Base-by-base conservation (phyloP, 1,140 invertebrate species). In the Caerostris extrusa region DNA sequence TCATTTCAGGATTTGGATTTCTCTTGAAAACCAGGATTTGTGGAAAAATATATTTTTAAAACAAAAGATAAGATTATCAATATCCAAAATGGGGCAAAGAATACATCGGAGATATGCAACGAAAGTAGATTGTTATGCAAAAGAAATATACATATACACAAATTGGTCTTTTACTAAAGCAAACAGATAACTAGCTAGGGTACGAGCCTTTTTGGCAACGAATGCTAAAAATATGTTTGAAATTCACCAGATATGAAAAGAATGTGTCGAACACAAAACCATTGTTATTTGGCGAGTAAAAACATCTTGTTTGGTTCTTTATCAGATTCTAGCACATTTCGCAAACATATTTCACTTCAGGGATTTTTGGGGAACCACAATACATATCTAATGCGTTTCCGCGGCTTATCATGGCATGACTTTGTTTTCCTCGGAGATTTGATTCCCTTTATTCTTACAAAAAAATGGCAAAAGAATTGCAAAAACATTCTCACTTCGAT, bases 401-500 rank as follows among this genome's bases (percentile, higher is more conserved):
- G 71, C 71, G 71, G 71, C 71, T 77, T 77, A 77, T 77, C 71
- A 77, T 77, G 71, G 53, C 71, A 19, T 53, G 71, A 12, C 71
- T 77, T 50, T 77, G 50, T 77, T 77, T 77, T 53, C 71, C 71
- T 77, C 34, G 12, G 71, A 77, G 53, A 77, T 77, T 77, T 77
- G 71, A 77, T 53, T 77, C 71, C 4, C 34, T 53, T 77, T 77
- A 7, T 71, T 71, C 19, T 71, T 71, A 71, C 34, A 50, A 71
- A 71, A 77, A 77, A 10, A 5, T 3, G 1, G 12, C 5, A 77
- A 77, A 77, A 53, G 53, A 12, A 12, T 3, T 17, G 5, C 19
- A 12, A 10, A 77, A 77, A 77, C 71, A 77, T 77, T 77, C 71
- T 77, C 71, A 77, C 71, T 77, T 77, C 71, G 71, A 77, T 77